Evolutionary conservation across 2,113 vertebrate genomes (phyloP), one percentile per base, ranked within the genome.

Genomic region (Australoheros scitulus): DNA sequence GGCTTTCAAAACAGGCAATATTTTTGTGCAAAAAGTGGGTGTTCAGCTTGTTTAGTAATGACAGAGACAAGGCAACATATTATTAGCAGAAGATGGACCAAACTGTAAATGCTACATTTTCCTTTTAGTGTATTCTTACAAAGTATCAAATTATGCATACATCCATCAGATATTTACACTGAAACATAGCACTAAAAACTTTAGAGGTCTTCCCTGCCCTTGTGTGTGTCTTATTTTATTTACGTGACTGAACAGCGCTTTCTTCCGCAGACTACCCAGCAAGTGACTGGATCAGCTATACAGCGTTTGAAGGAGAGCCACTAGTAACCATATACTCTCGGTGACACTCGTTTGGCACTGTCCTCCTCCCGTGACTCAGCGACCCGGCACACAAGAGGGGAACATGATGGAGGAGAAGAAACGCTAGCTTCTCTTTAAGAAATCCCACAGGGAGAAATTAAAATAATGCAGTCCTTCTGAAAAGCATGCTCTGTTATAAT

Each of bases 391-490:
- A 80, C 22, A 81, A 32, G 57, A 81, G 13, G 72, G 29, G 34
- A 72, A 61, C 75, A 70, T 59, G 5, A 74, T 6, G 57, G 64
- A 34, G 41, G 74, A 89, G 61, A 60, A 84, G 61, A 85, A 50
- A 88, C 50, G 26, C 79, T 59, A 41, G 32, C 34, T 5, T 90
- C 70, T 76, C 59, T 43, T 74, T 57, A 47, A 61, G 63, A 80
- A 87, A 76, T 65, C 85, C 85, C 74, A n/a, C 26, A 57, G 76
- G 79, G 83, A 80, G 63, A 80, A 83, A 58, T 79, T 77, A 82
- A 89, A 87, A 87, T 91, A 91, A 92, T 83, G 41, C 76, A 32
- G 79, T 82, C 70, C 90, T 82, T 87, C 59, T 80, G 61, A 85
- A 91, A 88, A 74, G 76, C 47, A 85, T 24, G 61, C 47, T 18